Evolutionary conservation across 2,888 invertebrate species (phyloP), one percentile per base, ranked within the genome.

Genomic region (Silvanus unidentatus): DNA sequence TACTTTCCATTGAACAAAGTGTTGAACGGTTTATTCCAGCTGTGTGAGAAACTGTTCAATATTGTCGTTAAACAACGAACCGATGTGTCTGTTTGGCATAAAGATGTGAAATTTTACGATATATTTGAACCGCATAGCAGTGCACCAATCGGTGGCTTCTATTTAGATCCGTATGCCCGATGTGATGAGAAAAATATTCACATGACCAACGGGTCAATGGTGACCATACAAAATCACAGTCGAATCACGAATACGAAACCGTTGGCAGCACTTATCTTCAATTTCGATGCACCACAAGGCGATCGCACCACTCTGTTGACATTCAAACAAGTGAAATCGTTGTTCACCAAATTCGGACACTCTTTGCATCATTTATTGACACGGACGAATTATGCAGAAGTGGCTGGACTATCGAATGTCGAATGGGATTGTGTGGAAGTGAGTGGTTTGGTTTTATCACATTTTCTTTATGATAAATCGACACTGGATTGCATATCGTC

Each of bases 381-480:
- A 0, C 83, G 79, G 62, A 83, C 86, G 0, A 84, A 85, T 11
- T 91, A 89, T 69, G 80, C 86, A 1, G 92, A 94, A 67, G 80
- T 93, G 0, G 82, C 92, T 2, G 95, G 95, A 0, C 72, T 88
- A 14, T 84, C 85, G 0, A 90, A 89, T 66, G 80, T 96, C 1
- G 97, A 97, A 74, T 94, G 93, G 92, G 98, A 98, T 70, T 88
- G 91, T 1, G 84, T 88, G 0, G 86, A 88, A 64, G 81, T 93
- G 1, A 84, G 87, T 48, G 85, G 89, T 1, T 78, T 88, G 58
- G 88, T 97, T 43, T 79, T 97, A 80, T 76, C 79, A 0, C 84
- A 86, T 64, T 92, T 90, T 83, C 70, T 91, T 5, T 82, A 82
- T 52, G 83, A 88, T 56, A 74, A 76, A 58, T 70, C 75, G 1